These are phyloP conservation scores for Caenorhabditis drosophilae DNA, from an alignment of 2,888 invertebrate genomes.

Conservation along the genomic window DNA sequence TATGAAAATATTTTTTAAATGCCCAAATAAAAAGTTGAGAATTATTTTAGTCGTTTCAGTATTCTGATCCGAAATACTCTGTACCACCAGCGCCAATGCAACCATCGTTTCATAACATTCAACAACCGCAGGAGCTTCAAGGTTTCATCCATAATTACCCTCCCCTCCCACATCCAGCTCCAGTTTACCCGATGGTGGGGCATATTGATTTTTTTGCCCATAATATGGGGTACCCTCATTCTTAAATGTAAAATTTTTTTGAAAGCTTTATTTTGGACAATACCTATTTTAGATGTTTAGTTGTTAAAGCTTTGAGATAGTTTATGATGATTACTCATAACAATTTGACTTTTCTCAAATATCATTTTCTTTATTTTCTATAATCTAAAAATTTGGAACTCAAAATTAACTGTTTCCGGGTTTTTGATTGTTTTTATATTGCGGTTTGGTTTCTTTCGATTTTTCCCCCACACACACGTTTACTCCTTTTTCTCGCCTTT, in stretches of 20 bases:
- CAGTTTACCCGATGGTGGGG: constrained; percentile 3
- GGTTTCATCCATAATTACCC: constrained; percentile 1
- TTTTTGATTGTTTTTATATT: no score
- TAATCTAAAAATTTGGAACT: no score
- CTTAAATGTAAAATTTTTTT: background rate
- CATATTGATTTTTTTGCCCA: constrained; percentile 4
- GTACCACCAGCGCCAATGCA: constrained; percentile 3
- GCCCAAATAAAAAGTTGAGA: background rate
- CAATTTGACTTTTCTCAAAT: no score
- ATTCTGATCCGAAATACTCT: background rate
- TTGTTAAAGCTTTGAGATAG: no score
- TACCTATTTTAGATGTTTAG: no score
- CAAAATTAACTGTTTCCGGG: no score
- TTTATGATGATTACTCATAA: no score
- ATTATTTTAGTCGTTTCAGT: no score
- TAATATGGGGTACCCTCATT: constrained; percentile 1
- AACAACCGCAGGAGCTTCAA: constrained; percentile 1
- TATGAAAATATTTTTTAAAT: constrained; percentile 3
- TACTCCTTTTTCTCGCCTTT: constrained; percentile 1
- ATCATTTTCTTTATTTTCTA: no score
- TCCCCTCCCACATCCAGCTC: background rate
- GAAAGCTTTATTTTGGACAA: background rate
- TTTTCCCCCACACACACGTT: no score
- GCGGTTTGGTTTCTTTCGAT: no score
- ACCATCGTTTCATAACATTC: background rate